A percentile compares a stretch with the other conserved stretches of the same genome.
phyloP scores from a whole-genome alignment of 2,888 invertebrate species.

The Yponomeuta sedellus region DNA sequence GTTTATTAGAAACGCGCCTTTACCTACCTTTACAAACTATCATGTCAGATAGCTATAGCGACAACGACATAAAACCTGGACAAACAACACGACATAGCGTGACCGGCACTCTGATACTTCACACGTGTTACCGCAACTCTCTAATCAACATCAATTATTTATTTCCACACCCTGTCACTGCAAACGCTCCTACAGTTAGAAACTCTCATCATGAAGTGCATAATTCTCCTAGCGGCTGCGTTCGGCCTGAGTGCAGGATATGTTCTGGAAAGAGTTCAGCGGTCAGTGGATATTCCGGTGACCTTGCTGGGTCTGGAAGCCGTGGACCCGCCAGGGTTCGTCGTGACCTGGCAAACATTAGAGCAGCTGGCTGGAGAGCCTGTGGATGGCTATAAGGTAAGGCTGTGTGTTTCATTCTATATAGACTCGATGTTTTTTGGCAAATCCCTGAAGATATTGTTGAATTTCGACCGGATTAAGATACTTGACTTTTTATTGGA shows the following conservation, averaged over 20 bases:
- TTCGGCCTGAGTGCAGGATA: not conserved
- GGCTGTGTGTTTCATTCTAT: too few species aligned
- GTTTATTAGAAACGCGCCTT: not conserved
- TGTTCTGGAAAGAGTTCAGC: not conserved
- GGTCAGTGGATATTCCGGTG: not conserved
- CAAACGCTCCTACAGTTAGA: not conserved
- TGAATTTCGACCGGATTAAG: too few species aligned
- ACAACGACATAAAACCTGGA: not conserved
- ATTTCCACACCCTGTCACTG: not conserved
- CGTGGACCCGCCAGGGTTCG: conserved; percentile 19
- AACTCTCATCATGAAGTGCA: not conserved
- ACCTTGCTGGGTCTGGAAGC: conserved; percentile 15
- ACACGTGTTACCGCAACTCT: not conserved
- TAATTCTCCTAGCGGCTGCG: not conserved
- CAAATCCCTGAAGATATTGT: too few species aligned
- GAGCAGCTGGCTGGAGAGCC: conserved; percentile 20
- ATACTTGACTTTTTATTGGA: too few species aligned
- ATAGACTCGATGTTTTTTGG: too few species aligned
- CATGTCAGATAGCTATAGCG: not conserved
- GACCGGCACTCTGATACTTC: not conserved
- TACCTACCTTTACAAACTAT: not conserved
- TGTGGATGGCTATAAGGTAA: conserved; percentile 27
- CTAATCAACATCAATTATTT: not conserved
- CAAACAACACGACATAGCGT: not conserved
- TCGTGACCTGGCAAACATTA: conserved; percentile 23